Base-by-base conservation (phyloP, 1,140 invertebrate genomes). In the Zaprionus gabonicus region DNA sequence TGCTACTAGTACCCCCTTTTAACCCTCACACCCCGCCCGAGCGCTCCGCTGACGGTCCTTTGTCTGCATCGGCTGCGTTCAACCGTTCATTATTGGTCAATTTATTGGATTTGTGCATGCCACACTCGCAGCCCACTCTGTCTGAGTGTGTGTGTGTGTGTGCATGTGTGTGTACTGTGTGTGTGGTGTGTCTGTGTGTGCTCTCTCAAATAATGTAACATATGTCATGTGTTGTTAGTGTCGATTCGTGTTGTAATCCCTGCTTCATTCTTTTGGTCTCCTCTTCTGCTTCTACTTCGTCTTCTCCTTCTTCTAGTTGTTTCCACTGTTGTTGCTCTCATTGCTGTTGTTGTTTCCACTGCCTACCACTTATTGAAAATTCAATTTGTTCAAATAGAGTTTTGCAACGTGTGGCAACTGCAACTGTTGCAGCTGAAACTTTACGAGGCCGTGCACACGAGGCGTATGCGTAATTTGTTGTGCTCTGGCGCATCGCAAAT, bases 51-150 rank as follows among this genome's bases (percentile, higher is more conserved):
- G 31, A 34, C 9, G 31, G 2, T 36, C 17, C n/a, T 67, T 44
- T 60, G 44, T 70, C 53, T 44, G 56, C 68, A 56, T 49, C 60
- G 72, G 70, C 71, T 83, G 82, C 76, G 75, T 86, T 84, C 69
- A 82, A 91, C 76, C 87, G 81, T 91, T 91, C 83, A 91, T 91
- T 91, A 87, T 91, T 91, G 88, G 88, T 91, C 88, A 91, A 91
- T 91, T 91, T 91, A 91, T 91, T 91, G 88, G 88, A 91, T 87
- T 91, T 87, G 87, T 87, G 79, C 81, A 87, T 82, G 79, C 75
- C 69, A 55, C 78, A 76, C 60, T 51, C 17, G 41, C 41, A 46
- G 41, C 41, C 17, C n/a, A 46, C 41, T 46, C 41, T 46, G 41
- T 38, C 1, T 38, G 36, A 15, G 3, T 15, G 13, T 44, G 38